phyloP scores from a whole-genome alignment of 2,113 vertebrate genomes.

The Rhizomys pruinosus region DNA sequence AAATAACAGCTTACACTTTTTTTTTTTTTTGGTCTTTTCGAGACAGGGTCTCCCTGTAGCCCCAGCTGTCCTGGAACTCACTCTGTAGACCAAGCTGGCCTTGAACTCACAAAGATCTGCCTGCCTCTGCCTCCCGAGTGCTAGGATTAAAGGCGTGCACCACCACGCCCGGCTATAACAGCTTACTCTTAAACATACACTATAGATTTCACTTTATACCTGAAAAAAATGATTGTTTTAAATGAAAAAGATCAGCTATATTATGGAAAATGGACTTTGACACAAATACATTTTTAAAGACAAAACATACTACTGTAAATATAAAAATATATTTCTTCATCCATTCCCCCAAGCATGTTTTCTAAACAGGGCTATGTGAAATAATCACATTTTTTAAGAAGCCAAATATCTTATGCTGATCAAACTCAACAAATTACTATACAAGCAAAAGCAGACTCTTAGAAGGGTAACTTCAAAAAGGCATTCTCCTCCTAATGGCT shows the following conservation, averaged over 20 bases:
- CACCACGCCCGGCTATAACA: no score
- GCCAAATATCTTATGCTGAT: slow-evolving; percentile 13
- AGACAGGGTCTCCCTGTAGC: no score
- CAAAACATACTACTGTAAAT: background rate
- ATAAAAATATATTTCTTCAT: background rate
- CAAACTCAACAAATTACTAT: background rate
- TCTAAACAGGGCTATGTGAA: background rate
- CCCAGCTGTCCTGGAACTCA: no score
- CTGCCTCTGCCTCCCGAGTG: no score
- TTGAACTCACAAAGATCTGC: no score
- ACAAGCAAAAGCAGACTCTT: slow-evolving; percentile 39
- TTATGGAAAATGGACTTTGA: background rate
- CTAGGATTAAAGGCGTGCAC: no score
- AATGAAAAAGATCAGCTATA: slow-evolving; percentile 9
- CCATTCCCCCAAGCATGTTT: background rate
- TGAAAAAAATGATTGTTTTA: background rate
- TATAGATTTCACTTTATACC: background rate
- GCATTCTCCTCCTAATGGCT: slow-evolving; percentile 52
- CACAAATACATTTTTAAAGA: background rate
- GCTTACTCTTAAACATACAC: background rate
- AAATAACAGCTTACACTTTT: background rate
- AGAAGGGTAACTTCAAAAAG: slow-evolving; percentile 67
- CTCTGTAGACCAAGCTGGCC: no score
- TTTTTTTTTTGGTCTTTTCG: no score
- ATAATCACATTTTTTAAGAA: slow-evolving; percentile 42